These are phyloP conservation scores for Caenorhabditis brenneri DNA, from an alignment of 1,140 invertebrate genomes.

Conservation along the genomic window DNA sequence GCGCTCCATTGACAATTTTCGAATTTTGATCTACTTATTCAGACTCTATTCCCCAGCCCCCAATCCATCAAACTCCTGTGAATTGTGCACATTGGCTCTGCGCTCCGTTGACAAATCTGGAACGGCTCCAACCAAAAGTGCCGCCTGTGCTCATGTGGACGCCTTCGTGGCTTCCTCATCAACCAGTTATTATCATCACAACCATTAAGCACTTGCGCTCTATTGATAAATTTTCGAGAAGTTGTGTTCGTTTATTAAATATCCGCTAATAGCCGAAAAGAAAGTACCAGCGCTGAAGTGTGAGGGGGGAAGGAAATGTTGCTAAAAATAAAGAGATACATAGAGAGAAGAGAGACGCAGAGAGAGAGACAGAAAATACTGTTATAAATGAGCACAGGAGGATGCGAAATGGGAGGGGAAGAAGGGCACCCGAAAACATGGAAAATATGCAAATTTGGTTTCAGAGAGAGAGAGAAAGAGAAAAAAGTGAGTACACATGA, in stretches of 20 bases:
- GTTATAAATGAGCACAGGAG: not conserved
- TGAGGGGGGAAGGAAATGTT: not conserved
- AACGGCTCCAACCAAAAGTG: not conserved
- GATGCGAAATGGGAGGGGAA: too few relatives aligned
- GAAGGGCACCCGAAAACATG: not conserved
- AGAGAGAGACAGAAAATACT: not conserved
- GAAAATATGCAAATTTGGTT: not conserved
- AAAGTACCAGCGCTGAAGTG: not conserved
- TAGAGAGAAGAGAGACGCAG: not conserved
- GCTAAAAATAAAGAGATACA: slow-evolving; percentile 13
- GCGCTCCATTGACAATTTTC: not conserved
- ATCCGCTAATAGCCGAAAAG: not conserved
- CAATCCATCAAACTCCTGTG: not conserved
- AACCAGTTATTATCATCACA: too few relatives aligned
- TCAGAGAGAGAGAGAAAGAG: not conserved
- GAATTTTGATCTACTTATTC: not conserved
- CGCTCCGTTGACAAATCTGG: not conserved
- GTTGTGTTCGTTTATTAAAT: not conserved
- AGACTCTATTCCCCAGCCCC: not conserved
- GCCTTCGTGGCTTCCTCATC: not conserved
- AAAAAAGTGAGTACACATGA: not conserved
- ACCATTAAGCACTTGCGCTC: too few relatives aligned
- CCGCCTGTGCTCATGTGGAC: slow-evolving; percentile 5
- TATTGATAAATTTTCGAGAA: too few relatives aligned
- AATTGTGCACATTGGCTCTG: slow-evolving; percentile 4